These are phyloP conservation scores for Chondrilla cf. caribensis DNA, from an alignment of 37 sponge, comb jelly and placozoan genomes.

Conservation along the genomic window DNA sequence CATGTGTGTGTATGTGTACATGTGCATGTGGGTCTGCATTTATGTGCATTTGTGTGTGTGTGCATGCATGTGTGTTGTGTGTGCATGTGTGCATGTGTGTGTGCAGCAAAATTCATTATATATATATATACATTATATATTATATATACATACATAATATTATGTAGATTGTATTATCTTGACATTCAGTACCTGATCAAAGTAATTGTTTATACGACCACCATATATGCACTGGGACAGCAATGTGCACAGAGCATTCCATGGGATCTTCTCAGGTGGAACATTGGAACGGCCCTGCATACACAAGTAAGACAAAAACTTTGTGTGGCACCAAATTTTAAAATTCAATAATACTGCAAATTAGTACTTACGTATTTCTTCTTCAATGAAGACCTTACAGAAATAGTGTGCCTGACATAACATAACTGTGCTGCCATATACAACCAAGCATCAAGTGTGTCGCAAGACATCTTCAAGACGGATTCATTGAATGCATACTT, in stretches of 20 bases:
- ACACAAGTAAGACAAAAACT: too few species aligned
- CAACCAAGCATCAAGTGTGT: slow-evolving; percentile 94
- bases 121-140: background rate
- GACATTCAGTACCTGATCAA: slow-evolving; percentile 86
- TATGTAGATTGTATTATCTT: too few species aligned
- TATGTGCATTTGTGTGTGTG: too few species aligned
- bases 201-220: slow-evolving; percentile 96
- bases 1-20: too few species aligned
- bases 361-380: too few species aligned
- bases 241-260: slow-evolving; percentile 88
- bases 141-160: too few species aligned
- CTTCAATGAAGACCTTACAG: too few species aligned
- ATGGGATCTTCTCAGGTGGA: slow-evolving; percentile 93
- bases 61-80: too few species aligned
- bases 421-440: slow-evolving; percentile 75
- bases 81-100: too few species aligned
- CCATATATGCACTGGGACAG: slow-evolving; percentile 98
- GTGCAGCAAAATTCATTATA: too few species aligned
- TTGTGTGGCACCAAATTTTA: too few species aligned
- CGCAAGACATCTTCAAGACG: slow-evolving; percentile 90
- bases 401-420: background rate
- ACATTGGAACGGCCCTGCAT: slow-evolving; percentile 84
- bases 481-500: slow-evolving; percentile 97
- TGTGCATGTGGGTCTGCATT: too few species aligned
- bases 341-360: background rate